These are phyloP conservation scores for Molothrus ater DNA, from an alignment of 2,797 vertebrate species.

Conservation along the genomic window DNA sequence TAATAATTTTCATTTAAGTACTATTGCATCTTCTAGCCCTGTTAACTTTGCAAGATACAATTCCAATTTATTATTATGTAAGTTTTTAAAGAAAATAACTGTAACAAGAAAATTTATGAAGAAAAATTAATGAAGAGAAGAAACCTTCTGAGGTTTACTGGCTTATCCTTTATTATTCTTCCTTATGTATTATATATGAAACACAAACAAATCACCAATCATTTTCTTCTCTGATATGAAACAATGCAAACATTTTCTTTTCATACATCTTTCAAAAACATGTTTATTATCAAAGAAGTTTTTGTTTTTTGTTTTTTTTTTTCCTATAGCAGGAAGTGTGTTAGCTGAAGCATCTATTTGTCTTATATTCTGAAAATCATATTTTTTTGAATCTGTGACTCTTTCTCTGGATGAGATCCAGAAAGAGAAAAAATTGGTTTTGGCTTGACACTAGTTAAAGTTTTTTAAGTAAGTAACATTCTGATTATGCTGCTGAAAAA, in stretches of 20 bases:
- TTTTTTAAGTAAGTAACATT: not conserved
- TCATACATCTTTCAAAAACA: not conserved
- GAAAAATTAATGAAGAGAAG: not conserved
- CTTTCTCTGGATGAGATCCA: not conserved
- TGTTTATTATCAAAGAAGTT: not conserved
- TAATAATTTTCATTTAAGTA: not conserved
- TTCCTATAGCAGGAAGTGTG: not conserved
- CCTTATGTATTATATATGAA: not conserved
- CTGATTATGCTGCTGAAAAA: not conserved
- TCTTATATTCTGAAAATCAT: not conserved
- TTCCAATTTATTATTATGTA: not conserved
- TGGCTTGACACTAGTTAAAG: not conserved
- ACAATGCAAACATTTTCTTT: not conserved
- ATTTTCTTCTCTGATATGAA: not conserved
- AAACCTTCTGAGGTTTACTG: not conserved
- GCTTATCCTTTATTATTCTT: not conserved
- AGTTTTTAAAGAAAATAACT: not conserved
- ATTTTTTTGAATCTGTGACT: not conserved
- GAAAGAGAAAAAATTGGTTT: not conserved
- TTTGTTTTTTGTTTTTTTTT: not conserved
- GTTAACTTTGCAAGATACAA: not conserved
- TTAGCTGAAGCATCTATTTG: not conserved
- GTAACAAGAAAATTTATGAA: not conserved
- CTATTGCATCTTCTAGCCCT: not conserved
- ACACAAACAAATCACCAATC: not conserved